Conservation (phyloP, 2,888 invertebrate genomes). For the Andrena hattorfiana region DNA sequence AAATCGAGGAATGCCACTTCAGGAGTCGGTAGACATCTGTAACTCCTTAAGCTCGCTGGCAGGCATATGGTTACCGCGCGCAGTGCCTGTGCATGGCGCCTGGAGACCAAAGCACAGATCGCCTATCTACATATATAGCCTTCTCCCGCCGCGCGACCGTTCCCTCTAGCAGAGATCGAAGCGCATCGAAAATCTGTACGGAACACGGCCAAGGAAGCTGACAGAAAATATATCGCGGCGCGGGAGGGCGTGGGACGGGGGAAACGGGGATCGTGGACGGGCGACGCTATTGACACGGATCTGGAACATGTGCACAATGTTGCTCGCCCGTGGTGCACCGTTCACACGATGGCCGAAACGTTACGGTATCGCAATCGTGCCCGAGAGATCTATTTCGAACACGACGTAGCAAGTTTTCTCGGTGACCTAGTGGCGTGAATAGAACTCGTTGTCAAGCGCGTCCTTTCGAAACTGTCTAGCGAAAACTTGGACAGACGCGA, state of each 20-base stretch:
- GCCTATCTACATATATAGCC: constrained; percentile 5
- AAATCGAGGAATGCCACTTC: constrained; percentile 30
- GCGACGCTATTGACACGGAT: background rate
- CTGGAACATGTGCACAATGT: constrained; percentile 24
- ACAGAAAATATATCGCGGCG: background rate
- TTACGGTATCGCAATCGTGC: constrained; percentile 58
- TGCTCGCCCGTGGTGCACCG: constrained; percentile 41
- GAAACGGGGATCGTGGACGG: background rate
- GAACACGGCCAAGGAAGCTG: background rate
- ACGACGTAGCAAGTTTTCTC: constrained; percentile 76
- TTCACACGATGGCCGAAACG: constrained; percentile 55
- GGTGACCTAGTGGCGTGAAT: constrained; percentile 82
- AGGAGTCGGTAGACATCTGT: constrained; percentile 33
- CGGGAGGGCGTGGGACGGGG: background rate
- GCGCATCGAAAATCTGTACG: background rate
- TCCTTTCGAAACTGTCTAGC: constrained; percentile 77
- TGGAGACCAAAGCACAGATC: background rate
- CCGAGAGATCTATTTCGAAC: constrained; percentile 73
- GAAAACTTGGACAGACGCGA: constrained; percentile 75
- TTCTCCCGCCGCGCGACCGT: background rate
- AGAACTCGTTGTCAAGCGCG: constrained; percentile 78
- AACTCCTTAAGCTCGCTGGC: constrained; percentile 44
- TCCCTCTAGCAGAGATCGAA: constrained; percentile 1
- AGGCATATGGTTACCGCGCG: constrained; percentile 40
- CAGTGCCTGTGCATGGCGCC: constrained; percentile 6